Base-by-base conservation (phyloP, 2,113 vertebrate species). In the Cygnus atratus region DNA sequence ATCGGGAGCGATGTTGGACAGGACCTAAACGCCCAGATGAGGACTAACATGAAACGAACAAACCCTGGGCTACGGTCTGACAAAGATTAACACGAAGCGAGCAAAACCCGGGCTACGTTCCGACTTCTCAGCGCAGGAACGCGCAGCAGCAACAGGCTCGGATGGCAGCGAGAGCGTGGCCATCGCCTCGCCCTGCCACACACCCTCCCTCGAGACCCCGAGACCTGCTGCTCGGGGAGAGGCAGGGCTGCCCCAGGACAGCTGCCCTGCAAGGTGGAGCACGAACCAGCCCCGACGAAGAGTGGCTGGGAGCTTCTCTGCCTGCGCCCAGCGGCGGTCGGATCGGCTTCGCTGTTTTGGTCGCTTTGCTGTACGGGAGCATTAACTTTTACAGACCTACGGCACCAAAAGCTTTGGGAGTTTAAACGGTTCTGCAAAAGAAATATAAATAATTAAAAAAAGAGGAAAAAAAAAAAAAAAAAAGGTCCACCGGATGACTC, bases 401-500 rank as follows among this genome's bases (percentile, higher is more conserved):
- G 46, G 19, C 54, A 74, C 16, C 14, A 17, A 33, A 65, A 54
- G 55, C 76, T 87, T 10, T 46, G 50, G 41, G 55, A 87, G 39
- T 22, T 68, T 46, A 94, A 72, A 68, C 68, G 0, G 6, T n/a
- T 85, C 58, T 59, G 43, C 21, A 48, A 29, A 18, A 65, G 80
- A 58, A 58, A 44, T 5, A 68, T 7, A 55, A 80, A 61, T 22
- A 6, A 86, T 3, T 48, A 48, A 48, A 48, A 48, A 48, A 48
- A 48, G 20, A 48, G 20, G 10, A 16, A 5, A 46, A 20, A 17
- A 20, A 3, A 20, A 25, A 2, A 35, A 57, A 44, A 61, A 46
- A 61, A 71, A 66, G 82, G 54, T 48, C 46, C 52, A 13, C 52
- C 21, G n/a, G 82, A 76, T 93, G 89, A 93, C 15, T 94, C 90